Base-by-base conservation (phyloP, 53 echinoderm and acorn worm genomes). In the Mesocentrotus franciscanus region DNA sequence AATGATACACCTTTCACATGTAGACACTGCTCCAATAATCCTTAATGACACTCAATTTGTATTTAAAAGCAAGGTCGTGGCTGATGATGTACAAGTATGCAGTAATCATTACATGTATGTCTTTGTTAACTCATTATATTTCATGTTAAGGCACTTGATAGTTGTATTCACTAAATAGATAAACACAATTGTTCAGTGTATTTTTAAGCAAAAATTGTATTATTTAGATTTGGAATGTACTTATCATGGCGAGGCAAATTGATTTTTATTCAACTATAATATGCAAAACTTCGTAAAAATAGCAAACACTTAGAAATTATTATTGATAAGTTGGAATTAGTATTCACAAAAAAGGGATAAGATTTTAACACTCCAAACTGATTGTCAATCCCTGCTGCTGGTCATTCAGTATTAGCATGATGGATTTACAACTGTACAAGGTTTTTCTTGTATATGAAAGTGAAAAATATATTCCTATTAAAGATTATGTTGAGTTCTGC, bases 121-220 rank as follows among this genome's bases (percentile, higher is more conserved):
- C 62, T 61, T 61, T 61, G 10, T 12, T 4, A 18, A 2, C 27
- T 27, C 42, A 17, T 20, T 36, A 61, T 79, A 79, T 79, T 79
- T 79, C 14, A 74, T 32, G 74, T 32, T 79, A 39, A 79, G 17
- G 35, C 81, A 36, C 35, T 9, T 79, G 35, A 71, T 71, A 79
- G 62, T 18, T 79, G 81, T 79, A 79, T 79, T 79, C 81, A 79
- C 81, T 79, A 8, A 79, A 79, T 14, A 39, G 34, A 79, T 36
- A 17, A 11, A 36, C 9, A 61, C 18, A 4, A 13, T 36, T 79
- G 81, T 79, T 79, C 8, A 39, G 4, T 6, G 12, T 32, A 79
- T 17, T 79, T 71, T 79, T 35, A 42, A 79, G 42, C 36, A 36
- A 16, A 39, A 18, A 79, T 42, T 13, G 17, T 79, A 36, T 79